Evolutionary conservation across 2,113 vertebrate genomes (phyloP).

Genomic region (Prunella fulvescens): DNA sequence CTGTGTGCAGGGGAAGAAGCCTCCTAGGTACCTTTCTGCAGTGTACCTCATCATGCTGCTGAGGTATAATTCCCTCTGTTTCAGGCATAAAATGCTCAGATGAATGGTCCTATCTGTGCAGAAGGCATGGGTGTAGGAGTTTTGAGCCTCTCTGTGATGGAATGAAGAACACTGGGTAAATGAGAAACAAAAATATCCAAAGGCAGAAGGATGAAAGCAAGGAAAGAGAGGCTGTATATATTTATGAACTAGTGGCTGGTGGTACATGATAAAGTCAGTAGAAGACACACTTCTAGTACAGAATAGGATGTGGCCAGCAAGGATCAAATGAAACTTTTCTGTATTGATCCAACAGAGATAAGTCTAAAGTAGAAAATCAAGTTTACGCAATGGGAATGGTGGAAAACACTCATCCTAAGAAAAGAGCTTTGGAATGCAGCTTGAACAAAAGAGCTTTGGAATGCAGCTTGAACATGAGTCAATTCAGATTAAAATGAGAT

Average conservation of each 20-base stretch:
- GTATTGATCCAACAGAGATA: neutral
- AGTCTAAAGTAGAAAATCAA: neutral
- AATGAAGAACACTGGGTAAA: neutral
- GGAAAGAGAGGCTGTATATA: neutral
- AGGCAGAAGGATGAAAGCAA: neutral
- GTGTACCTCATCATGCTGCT: neutral
- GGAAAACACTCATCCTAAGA: neutral
- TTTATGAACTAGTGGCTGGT: neutral
- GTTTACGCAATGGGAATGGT: neutral
- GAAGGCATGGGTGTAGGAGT: neutral
- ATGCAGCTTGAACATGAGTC: neutral
- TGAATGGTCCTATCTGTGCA: neutral
- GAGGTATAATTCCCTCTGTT: neutral
- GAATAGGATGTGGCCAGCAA: neutral
- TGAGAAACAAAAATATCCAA: neutral
- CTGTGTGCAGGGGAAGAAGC: rapidly evolving
- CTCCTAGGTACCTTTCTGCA: neutral
- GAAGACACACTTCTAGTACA: neutral
- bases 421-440: neutral
- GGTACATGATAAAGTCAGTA: neutral
- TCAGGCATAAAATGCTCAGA: neutral
- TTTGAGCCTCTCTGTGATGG: neutral
- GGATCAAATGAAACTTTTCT: neutral
- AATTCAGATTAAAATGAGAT: neutral
- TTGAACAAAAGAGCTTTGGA: neutral